These are phyloP conservation scores for Apus apus DNA, from an alignment of 2,113 vertebrate genomes.

Conservation along the genomic window DNA sequence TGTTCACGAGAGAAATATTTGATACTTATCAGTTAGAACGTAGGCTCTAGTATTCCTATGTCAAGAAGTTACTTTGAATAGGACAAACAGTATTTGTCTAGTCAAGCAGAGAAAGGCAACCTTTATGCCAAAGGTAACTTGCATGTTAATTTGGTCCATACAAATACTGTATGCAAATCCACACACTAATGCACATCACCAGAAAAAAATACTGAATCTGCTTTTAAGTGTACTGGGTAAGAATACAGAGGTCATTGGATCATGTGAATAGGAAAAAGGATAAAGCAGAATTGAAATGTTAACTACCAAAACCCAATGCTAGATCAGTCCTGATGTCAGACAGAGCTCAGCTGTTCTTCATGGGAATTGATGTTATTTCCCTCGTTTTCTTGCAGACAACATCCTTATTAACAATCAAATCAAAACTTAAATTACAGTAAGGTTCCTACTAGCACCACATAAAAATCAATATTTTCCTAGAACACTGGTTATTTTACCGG, in stretches of 20 bases:
- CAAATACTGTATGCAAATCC: not conserved
- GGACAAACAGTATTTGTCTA: not conserved
- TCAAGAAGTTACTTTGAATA: not conserved
- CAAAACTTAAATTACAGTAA: not conserved
- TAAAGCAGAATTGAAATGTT: not conserved
- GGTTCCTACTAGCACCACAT: not conserved
- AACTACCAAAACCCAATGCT: not conserved
- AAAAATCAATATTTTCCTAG: not conserved
- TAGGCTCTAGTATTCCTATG: not conserved
- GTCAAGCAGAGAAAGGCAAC: not conserved
- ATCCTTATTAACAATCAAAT: not conserved
- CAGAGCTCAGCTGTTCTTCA: not conserved
- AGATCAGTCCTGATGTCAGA: not conserved
- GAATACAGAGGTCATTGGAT: not conserved
- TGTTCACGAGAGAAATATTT: not conserved
- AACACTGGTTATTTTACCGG: not conserved
- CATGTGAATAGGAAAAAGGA: not conserved
- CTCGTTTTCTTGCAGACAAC: not conserved
- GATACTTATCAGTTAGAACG: not conserved
- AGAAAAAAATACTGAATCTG: not conserved
- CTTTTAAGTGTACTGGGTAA: not conserved
- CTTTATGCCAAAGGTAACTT: not conserved
- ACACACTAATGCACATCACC: too few species aligned
- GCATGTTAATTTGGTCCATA: not conserved
- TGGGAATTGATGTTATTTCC: not conserved